Conservation (phyloP, 2,113 vertebrate species). For the Sphaerodactylus townsendi region DNA sequence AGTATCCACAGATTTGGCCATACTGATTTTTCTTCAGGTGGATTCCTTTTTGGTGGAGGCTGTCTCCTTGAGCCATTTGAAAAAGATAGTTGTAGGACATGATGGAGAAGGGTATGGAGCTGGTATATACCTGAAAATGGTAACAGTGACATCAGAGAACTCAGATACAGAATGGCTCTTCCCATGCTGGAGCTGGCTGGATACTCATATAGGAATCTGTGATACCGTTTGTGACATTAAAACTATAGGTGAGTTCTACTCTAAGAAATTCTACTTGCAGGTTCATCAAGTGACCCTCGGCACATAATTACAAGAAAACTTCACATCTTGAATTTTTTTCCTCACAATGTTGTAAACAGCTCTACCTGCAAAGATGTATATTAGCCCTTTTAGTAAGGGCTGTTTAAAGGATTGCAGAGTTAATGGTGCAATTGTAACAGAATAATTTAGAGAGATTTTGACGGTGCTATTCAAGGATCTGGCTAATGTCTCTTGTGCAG, state of each 20-base stretch:
- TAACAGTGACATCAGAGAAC: constrained; percentile 58
- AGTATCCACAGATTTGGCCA: too few relatives aligned
- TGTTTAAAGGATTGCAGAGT: constrained; percentile 22
- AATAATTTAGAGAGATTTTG: neutral
- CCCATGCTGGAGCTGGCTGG: constrained; percentile 61
- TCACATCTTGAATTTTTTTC: neutral
- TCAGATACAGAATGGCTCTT: constrained; percentile 65
- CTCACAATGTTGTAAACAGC: neutral
- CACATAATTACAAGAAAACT: neutral
- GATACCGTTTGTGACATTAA: constrained; percentile 53
- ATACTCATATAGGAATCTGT: constrained; percentile 58
- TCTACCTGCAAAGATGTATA: neutral
- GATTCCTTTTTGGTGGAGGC: constrained; percentile 64
- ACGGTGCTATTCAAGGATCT: constrained; percentile 15
- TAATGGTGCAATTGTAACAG: constrained; percentile 18
- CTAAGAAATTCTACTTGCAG: neutral
- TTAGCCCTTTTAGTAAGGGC: neutral
- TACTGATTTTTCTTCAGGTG: constrained; percentile 33
- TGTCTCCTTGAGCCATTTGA: constrained; percentile 58
- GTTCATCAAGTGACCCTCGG: neutral
- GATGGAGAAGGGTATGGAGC: constrained; percentile 61
- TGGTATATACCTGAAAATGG: constrained; percentile 62
- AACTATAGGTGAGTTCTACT: constrained; percentile 42
- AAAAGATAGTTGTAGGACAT: constrained; percentile 59
- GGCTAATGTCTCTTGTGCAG: constrained; percentile 3